These are phyloP conservation scores for Antechinus flavipes DNA, from an alignment of 2,113 vertebrate genomes.

Conservation along the genomic window DNA sequence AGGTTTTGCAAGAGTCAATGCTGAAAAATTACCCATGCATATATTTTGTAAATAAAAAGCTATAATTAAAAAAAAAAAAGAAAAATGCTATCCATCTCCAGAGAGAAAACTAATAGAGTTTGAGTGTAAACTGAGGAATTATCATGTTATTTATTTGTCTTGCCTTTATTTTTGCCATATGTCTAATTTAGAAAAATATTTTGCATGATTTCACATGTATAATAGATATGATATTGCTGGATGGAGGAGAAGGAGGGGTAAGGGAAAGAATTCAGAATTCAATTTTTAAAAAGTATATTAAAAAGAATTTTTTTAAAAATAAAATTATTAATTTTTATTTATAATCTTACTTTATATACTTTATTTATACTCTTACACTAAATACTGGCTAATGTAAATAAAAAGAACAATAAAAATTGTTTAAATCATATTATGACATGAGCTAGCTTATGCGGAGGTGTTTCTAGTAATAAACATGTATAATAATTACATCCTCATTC, in stretches of 20 bases:
- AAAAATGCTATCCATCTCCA: not conserved
- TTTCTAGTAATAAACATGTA: not conserved
- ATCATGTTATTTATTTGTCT: not conserved
- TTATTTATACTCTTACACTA: not conserved
- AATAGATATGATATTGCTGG: not conserved
- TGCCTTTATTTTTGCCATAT: not conserved
- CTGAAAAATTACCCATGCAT: too few relatives aligned
- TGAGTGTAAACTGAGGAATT: not conserved
- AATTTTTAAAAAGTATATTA: not conserved
- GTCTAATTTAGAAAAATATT: not conserved
- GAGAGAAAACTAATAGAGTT: not conserved
- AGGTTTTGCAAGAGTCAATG: too few relatives aligned
- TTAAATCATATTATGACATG: not conserved
- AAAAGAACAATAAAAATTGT: not conserved
- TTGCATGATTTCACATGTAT: not conserved
- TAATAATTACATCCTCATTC: not conserved
- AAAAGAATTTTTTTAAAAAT: not conserved
- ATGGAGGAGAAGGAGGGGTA: not conserved
- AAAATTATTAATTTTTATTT: not conserved
- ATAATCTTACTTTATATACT: not conserved
- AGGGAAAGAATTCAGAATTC: not conserved
- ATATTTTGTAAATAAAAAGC: too few relatives aligned
- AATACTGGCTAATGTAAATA: not conserved
- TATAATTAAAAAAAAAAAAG: too few relatives aligned
- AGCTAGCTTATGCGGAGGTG: not conserved